Base-by-base conservation (phyloP, 92 coral and sea anemone genomes). In the Epizoanthus rinbou region DNA sequence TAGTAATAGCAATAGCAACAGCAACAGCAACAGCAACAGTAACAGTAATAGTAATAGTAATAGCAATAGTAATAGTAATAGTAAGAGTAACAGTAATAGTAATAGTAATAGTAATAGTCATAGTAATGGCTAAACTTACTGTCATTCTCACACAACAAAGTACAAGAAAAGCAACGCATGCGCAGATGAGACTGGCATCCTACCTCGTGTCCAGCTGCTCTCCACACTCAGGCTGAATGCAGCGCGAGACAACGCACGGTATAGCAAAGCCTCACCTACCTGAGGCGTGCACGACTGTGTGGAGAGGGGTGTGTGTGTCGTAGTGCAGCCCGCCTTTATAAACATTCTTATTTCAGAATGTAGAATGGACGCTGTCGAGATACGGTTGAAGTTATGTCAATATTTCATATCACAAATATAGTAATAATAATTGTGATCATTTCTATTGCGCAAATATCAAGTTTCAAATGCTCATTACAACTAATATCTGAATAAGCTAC, bases 171-270 rank as follows among this genome's bases (percentile, higher is more conserved):
- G 19, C 23, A 35, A 2, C 45, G 33, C 15, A 47, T 47, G 14
- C 8, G 18, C 47, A 56, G 14, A n/a, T 18, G 14, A 28, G 41
- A 7, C 10, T 16, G 24, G 1, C 23, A 14, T 37, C 71, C 22
- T 60, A 78, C 82, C 82, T 78, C 62, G 57, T 37, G 50, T 6
- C 39, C 25, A 16, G 19, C 18, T 13, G 6, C 28, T 43, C 16
- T 78, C 50, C 64, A 39, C 16, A 37, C 39, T 21, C 21, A 78
- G 57, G 23, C 57, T 62, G 52, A 78, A 39, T 18, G 57, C 21
- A 35, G 82, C 82, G 8, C 71, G 82, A 37, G 72, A 78, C 3
- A 78, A 57, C 17, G 66, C 71, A 4, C 82, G 82, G 11, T 22
- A 43, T 23, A 78, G 33, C 15, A 62, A 23, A 6, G 57, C 35